Evolutionary conservation across 2,797 vertebrate genomes (phyloP).

Genomic region (Karalla daura): DNA sequence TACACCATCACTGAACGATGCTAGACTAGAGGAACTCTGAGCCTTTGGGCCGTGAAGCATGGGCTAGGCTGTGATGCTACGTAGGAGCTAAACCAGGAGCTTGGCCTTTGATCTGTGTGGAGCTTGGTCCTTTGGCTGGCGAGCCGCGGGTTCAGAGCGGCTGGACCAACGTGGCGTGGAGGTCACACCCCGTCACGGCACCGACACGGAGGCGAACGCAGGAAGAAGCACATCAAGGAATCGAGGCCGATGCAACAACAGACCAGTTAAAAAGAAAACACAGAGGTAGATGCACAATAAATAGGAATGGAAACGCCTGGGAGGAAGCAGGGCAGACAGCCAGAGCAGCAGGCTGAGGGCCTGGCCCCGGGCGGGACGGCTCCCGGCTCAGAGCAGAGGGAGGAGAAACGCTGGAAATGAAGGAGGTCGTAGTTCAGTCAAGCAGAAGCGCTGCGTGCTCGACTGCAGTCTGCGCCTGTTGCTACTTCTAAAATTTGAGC

Average conservation of each 20-base stretch:
- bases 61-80: conserved; percentile 32
- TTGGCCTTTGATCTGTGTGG: conserved; percentile 30
- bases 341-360: too few species aligned
- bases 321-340: too few species aligned
- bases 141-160: conserved; percentile 29
- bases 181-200: conserved; percentile 39
- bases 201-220: conserved; percentile 33
- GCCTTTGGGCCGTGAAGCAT: conserved; percentile 5
- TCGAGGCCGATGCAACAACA: conserved; percentile 31
- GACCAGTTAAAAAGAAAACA: conserved; percentile 36
- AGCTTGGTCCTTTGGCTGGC: conserved; percentile 50
- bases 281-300: conserved; percentile 75
- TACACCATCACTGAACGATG: conserved; percentile 70
- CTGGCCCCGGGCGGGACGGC: too few species aligned
- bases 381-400: too few species aligned
- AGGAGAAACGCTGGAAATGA: too few species aligned
- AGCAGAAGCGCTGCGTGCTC: too few species aligned
- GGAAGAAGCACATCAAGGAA: conserved; percentile 37
- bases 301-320: conserved; percentile 64
- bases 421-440: too few species aligned
- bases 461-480: too few species aligned
- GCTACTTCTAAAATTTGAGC: too few species aligned
- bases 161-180: conserved; percentile 31
- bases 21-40: conserved; percentile 44
- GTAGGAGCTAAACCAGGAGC: conserved; percentile 33